Conservation (phyloP, 2,888 invertebrate species). For the Noctua janthina region DNA sequence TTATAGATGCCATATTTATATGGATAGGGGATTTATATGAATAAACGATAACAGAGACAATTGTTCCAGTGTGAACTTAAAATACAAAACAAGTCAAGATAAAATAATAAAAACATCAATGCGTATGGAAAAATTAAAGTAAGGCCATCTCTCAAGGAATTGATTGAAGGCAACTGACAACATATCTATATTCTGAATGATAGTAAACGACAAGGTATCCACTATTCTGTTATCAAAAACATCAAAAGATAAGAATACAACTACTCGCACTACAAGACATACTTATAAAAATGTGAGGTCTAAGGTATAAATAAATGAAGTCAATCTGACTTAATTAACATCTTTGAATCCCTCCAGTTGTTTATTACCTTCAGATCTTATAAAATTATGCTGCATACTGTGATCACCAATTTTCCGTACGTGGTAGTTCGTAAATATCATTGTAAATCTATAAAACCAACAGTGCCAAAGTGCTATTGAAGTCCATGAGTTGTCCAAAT, state of each 20-base stretch:
- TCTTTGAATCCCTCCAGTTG: not conserved
- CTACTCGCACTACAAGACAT: not conserved
- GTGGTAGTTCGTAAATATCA: not conserved
- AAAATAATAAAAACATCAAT: not conserved
- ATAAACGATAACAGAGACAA: not conserved
- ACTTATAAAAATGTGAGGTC: not conserved
- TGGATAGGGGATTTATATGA: not conserved
- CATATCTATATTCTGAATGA: slow-evolving; percentile 29
- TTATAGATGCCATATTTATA: slow-evolving; percentile 1
- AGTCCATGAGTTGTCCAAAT: not conserved
- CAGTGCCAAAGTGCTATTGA: not conserved
- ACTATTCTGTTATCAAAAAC: slow-evolving; percentile 35
- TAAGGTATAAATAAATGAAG: not conserved
- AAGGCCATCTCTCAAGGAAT: slow-evolving; percentile 16
- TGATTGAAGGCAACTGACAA: slow-evolving; percentile 33
- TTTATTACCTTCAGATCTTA: not conserved
- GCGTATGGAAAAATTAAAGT: not conserved
- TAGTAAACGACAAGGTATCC: slow-evolving; percentile 15
- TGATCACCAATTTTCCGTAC: not conserved
- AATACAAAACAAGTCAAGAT: not conserved
- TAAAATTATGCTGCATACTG: not conserved
- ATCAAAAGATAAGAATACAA: slow-evolving; percentile 18
- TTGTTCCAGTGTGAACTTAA: not conserved
- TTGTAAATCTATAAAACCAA: not conserved
- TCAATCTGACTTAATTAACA: not conserved